Evolutionary conservation across 2,113 vertebrate genomes (phyloP).

Genomic region (Bambusicola thoracicus): DNA sequence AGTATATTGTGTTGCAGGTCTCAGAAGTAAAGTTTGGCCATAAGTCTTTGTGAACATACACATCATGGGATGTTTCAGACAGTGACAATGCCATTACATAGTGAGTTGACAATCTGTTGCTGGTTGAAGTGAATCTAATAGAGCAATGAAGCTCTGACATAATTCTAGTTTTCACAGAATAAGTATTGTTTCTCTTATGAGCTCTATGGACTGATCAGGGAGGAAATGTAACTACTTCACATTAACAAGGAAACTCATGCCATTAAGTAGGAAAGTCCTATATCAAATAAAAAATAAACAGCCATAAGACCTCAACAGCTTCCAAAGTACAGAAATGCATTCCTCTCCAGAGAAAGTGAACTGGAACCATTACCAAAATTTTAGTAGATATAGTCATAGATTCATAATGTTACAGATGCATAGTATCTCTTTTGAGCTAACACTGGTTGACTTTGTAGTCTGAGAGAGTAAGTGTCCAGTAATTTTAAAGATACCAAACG

Average conservation of each 20-base stretch:
- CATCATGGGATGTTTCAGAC: background rate
- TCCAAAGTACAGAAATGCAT: background rate
- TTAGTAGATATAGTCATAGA: background rate
- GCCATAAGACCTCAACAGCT: background rate
- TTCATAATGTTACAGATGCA: background rate
- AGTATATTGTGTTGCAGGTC: background rate
- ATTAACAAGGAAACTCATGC: background rate
- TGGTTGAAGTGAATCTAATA: background rate
- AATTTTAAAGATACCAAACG: background rate
- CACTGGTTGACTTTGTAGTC: background rate
- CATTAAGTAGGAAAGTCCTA: background rate
- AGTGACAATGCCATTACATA: background rate
- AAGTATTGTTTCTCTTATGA: background rate
- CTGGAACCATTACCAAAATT: background rate
- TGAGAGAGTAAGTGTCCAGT: background rate
- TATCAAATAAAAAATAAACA: background rate
- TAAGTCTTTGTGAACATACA: background rate
- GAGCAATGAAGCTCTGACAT: background rate
- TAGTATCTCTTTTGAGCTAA: background rate
- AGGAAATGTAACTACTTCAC: background rate
- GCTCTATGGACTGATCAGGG: background rate
- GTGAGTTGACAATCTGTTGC: background rate
- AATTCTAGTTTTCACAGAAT: background rate
- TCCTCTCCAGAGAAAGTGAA: background rate
- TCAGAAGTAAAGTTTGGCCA: background rate